These are phyloP conservation scores for Hydropotes inermis DNA, from an alignment of 2,113 vertebrate species.

Conservation along the genomic window DNA sequence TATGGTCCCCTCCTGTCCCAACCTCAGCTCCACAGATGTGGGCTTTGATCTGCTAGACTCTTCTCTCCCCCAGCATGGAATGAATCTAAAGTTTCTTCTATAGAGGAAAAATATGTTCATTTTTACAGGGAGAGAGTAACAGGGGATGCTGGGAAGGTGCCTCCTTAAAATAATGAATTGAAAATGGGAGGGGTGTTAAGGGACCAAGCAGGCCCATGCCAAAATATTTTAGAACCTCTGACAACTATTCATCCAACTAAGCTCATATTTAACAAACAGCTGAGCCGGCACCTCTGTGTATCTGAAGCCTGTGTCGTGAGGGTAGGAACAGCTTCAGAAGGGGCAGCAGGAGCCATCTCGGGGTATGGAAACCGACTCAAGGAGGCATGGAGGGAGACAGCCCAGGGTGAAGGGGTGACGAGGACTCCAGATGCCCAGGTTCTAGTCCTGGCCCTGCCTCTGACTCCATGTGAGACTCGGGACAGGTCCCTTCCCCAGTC, in stretches of 20 bases:
- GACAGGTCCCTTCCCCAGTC: not conserved
- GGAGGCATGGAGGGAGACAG: not conserved
- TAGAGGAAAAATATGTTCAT: not conserved
- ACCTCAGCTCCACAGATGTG: not conserved
- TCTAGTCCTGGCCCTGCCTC: not conserved
- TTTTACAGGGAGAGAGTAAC: not conserved
- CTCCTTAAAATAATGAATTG: not conserved
- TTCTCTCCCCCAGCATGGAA: not conserved
- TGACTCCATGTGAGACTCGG: not conserved
- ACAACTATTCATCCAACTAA: not conserved
- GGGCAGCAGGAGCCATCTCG: not conserved
- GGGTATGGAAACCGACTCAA: not conserved
- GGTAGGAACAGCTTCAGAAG: not conserved
- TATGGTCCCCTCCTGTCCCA: fast-evolving
- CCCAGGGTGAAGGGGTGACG: not conserved
- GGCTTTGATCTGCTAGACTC: not conserved
- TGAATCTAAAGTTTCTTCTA: not conserved
- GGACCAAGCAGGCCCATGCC: not conserved
- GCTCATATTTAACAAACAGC: not conserved
- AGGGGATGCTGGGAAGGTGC: not conserved
- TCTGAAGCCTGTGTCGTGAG: not conserved
- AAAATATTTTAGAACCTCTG: not conserved
- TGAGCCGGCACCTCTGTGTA: not conserved
- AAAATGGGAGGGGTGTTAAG: not conserved
- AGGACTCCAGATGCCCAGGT: not conserved